Base-by-base conservation (phyloP, 2,888 invertebrate genomes). In the Serrognathus titanus region DNA sequence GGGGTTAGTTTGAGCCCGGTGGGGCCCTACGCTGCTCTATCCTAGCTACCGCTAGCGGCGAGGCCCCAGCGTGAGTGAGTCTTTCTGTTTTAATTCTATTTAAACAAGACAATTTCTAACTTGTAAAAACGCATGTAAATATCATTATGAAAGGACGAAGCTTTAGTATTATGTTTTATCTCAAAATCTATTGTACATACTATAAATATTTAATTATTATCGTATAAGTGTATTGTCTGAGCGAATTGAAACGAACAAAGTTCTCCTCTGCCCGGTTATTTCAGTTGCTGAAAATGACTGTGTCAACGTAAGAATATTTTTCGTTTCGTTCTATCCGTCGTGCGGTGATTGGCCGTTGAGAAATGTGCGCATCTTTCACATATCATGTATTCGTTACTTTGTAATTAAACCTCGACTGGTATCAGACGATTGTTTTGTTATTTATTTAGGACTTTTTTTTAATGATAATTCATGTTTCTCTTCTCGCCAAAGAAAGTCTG, bases 1-100 rank as follows among this genome's bases (percentile, higher is more conserved):
- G 51, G 79, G 86, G 77, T 81, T 88, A 76, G 88, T 88, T 85
- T 89, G 89, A 89, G 87, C 86, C 85, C 84, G 87, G 86, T 83
- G 86, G 87, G 82, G 85, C 83, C 85, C 85, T 76, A 69, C 78
- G 74, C 75, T 78, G 70, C 74, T 78, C 65, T 78, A 78, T 65
- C 67, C 69, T 63, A 69, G 74, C 70, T 78, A 76, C 64, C 75
- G 73, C 68, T 75, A 73, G 71, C 71, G 71, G 60, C 65, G 62
- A 63, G 63, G 64, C 66, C 64, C 67, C 69, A 59, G 63, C 61
- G 53, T 41, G 49, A 13, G 11, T 38, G 40, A 31, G 20, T 45
- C 35, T 39, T 45, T 13, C 37, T 16, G 20, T 49, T 36, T 11
- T 11, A 13, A 43, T 43, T 16, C 20, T 43, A 43, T 9, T 43